These are phyloP conservation scores for Haliclona indistincta DNA, from an alignment of 37 sponge, comb jelly and placozoan species.

Conservation along the genomic window DNA sequence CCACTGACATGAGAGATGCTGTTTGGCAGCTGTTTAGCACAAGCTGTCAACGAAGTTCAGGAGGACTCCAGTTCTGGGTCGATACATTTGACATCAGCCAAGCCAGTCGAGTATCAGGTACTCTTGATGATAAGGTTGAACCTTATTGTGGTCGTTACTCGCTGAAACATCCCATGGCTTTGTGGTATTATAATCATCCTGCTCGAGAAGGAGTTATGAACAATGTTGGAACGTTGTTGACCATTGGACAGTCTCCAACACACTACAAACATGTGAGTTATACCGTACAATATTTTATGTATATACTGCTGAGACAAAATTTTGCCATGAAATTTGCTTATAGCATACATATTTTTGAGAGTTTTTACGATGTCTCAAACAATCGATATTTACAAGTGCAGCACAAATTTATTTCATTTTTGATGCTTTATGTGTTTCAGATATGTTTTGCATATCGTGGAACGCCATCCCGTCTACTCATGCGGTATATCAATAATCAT, in stretches of 20 bases:
- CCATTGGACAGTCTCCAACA: neutral
- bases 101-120: neutral
- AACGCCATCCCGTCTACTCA: neutral
- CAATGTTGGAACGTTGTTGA: neutral
- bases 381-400: too few relatives aligned
- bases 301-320: too few relatives aligned
- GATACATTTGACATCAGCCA: too few relatives aligned
- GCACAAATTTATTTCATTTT: too few relatives aligned
- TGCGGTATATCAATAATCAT: neutral
- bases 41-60: too few relatives aligned
- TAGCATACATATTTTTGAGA: too few relatives aligned
- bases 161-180: conserved; percentile 17
- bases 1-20: neutral
- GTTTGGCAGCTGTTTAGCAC: neutral
- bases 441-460: conserved; percentile 58
- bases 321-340: too few relatives aligned
- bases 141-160: conserved; percentile 72
- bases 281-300: too few relatives aligned
- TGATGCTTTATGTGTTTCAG: too few relatives aligned
- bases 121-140: conserved; percentile 14
- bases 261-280: conserved; percentile 2
- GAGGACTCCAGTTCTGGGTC: neutral
- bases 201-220: neutral
- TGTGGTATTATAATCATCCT: conserved; percentile 11
- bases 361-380: too few relatives aligned